These are phyloP conservation scores for Drosophila meridiana DNA, from an alignment of 2,888 invertebrate species.

Conservation along the genomic window DNA sequence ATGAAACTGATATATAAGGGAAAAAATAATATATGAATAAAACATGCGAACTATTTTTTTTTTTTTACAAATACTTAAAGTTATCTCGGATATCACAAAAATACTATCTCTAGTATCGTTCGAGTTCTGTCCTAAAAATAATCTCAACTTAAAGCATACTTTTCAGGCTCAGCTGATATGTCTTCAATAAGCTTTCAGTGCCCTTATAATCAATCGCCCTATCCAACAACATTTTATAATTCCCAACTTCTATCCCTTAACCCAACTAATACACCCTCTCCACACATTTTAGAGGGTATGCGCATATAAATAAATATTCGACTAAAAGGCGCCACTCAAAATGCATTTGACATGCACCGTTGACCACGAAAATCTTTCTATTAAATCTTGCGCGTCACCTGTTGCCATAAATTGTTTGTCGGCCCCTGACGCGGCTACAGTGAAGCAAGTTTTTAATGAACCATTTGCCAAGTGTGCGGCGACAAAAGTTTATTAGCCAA, in stretches of 20 bases:
- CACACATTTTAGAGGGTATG: background rate
- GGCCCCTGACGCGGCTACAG: conserved; percentile 17
- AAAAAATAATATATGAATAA: too few species aligned
- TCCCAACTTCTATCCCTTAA: background rate
- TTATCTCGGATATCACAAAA: too few species aligned
- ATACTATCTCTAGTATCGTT: too few species aligned
- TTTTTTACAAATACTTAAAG: too few species aligned
- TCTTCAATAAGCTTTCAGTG: too few species aligned
- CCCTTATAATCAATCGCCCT: too few species aligned
- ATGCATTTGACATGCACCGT: conserved; percentile 32
- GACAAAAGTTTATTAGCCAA: conserved; percentile 14
- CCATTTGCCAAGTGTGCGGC: conserved; percentile 19
- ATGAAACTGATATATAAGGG: too few species aligned
- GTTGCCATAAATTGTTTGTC: conserved; percentile 50
- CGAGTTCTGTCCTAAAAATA: too few species aligned
- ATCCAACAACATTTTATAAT: background rate
- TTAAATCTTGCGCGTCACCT: conserved; percentile 36
- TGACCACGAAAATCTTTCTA: conserved; percentile 43
- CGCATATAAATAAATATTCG: conserved; percentile 9
- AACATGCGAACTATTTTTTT: too few species aligned
- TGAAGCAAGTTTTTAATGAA: conserved; percentile 19
- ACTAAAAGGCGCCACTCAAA: conserved; percentile 41
- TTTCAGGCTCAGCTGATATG: background rate
- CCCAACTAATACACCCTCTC: background rate
- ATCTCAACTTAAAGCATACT: background rate